phyloP scores from a whole-genome alignment of 2,888 invertebrate genomes.

The Meandrusa payeni region DNA sequence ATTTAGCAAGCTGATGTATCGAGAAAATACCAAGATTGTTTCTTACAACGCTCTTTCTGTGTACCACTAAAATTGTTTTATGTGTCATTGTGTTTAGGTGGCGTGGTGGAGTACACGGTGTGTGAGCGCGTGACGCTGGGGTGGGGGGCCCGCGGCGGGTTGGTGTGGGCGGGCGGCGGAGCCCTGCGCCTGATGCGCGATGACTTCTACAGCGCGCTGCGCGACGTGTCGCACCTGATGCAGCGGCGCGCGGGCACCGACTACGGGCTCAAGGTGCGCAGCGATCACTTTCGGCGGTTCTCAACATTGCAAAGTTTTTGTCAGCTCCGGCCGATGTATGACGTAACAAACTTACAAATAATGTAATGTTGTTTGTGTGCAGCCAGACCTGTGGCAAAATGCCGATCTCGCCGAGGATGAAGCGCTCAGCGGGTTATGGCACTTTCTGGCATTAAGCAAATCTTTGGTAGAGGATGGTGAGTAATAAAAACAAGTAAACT shows the following conservation, averaged over 20 bases:
- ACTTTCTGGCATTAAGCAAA: slow-evolving; percentile 88
- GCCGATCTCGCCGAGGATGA: slow-evolving; percentile 89
- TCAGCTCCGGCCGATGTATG: too few species aligned
- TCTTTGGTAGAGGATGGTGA: slow-evolving; percentile 85
- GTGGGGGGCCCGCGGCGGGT: slow-evolving; percentile 85
- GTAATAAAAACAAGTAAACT: too few species aligned
- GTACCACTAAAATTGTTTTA: too few species aligned
- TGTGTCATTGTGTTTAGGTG: slow-evolving; percentile 57
- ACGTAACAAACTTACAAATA: too few species aligned
- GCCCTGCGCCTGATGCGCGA: slow-evolving; percentile 66
- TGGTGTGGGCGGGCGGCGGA: slow-evolving; percentile 88
- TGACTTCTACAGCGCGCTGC: slow-evolving; percentile 72
- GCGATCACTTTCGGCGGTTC: too few species aligned
- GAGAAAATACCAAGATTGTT: too few species aligned
- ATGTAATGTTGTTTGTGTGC: slow-evolving; percentile 22
- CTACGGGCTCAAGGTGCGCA: slow-evolving; percentile 89
- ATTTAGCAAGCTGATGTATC: too few species aligned
- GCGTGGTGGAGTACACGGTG: slow-evolving; percentile 87
- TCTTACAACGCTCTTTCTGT: too few species aligned
- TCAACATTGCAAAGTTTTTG: too few species aligned
- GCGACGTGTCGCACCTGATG: slow-evolving; percentile 88
- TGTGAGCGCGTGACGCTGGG: slow-evolving; percentile 90
- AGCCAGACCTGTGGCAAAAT: slow-evolving; percentile 89
- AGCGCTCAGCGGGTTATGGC: slow-evolving; percentile 90
- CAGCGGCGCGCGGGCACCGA: slow-evolving; percentile 85